These are phyloP conservation scores for Tapirus terrestris DNA, from an alignment of 2,113 vertebrate genomes.

Conservation along the genomic window DNA sequence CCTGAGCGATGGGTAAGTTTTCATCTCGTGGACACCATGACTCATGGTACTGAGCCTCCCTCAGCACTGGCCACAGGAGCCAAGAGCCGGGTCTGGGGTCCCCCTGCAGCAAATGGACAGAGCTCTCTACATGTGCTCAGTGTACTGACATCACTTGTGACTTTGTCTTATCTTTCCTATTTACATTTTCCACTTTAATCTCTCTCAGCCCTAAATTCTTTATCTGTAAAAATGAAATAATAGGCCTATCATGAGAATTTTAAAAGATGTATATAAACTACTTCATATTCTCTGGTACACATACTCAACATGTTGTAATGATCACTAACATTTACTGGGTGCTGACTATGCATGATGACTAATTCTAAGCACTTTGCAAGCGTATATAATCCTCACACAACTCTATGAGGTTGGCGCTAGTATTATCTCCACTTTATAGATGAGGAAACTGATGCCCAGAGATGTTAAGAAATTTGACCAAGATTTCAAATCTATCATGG, in stretches of 20 bases:
- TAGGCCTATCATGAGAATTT: background rate
- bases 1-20: background rate
- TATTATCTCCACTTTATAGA: background rate
- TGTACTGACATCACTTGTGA: background rate
- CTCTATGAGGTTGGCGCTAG: background rate
- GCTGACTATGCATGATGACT: background rate
- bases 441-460: background rate
- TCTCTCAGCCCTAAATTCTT: background rate
- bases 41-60: background rate
- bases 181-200: background rate
- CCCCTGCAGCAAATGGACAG: background rate
- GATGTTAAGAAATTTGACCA: background rate
- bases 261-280: background rate
- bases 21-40: background rate
- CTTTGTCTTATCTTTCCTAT: background rate
- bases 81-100: background rate
- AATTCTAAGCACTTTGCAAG: background rate
- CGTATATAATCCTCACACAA: background rate
- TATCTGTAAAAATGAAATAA: background rate
- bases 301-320: background rate
- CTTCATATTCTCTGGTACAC: background rate
- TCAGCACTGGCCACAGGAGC: background rate
- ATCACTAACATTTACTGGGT: background rate
- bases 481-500: background rate
- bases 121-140: background rate